Evolutionary conservation across 2,797 vertebrate genomes (phyloP), one percentile per base, ranked within the genome.

Genomic region (Dromococcyx pavoninus): DNA sequence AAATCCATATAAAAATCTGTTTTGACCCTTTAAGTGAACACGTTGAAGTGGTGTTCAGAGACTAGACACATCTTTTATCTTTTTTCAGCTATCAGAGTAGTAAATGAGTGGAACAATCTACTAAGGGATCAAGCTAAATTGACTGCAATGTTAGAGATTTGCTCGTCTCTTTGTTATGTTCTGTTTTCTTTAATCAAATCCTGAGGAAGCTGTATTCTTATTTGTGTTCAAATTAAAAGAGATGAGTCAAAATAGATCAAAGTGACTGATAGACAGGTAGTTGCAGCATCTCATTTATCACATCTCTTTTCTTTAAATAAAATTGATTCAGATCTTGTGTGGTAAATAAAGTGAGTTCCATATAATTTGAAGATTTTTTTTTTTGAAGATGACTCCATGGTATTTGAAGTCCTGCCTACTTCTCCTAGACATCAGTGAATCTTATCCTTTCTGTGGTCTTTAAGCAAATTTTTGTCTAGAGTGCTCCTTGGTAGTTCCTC

Each of bases 211-310:
- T 89, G 48, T 75, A 83, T 83, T 80, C 86, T 32, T 83, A 22
- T 53, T 48, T 86, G 39, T 80, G 66, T 67, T 94, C 85, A 90
- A 84, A 84, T 91, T 66, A 81, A 95, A 85, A 92, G 50, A 84
- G 64, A 77, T 90, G 80, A 95, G 88, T 93, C 91, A 89, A 95
- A 91, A 92, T 19, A 94, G 62, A 92, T 93, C 93, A 95, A 96
- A 95, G 82, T n/a, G 53, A 74, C 51, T 78, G 85, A 86, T 67
- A 57, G 79, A 48, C 66, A 91, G 91, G 76, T 65, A 94, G 66
- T 93, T 82, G 89, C 70, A 67, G 74, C 70, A 79, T 73, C 66
- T 92, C 70, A 41, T 84, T 93, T 82, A 54, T 37, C 86, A 79
- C 28, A 67, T 21, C 10, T 81, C 44, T 92, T 86, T 89, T 90